Percentiles rank a stretch among this genome's conserved stretches.
These are phyloP conservation scores for Takifugu bimaculatus DNA, from an alignment of 2,113 vertebrate genomes.

Conservation along the genomic window DNA sequence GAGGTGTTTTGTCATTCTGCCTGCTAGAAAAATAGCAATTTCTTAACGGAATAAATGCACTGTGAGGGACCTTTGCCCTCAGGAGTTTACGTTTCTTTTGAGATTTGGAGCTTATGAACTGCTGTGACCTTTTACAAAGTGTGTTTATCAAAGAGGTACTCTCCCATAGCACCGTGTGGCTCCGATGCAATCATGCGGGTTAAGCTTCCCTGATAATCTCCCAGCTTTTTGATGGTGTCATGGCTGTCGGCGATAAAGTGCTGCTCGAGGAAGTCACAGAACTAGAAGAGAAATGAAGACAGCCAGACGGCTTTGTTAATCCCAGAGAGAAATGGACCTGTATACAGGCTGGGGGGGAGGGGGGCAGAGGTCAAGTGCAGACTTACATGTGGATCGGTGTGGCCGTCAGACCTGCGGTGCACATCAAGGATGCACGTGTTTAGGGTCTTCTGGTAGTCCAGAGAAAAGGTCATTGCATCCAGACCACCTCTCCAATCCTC, in stretches of 20 bases:
- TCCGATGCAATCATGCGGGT: conserved; percentile 54
- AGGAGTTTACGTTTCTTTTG: not conserved
- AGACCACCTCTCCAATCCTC: conserved; percentile 72
- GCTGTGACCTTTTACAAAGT: conserved; percentile 56
- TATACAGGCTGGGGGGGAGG: too few species aligned
- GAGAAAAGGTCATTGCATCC: conserved; percentile 69
- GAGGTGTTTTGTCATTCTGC: conserved; percentile 3
- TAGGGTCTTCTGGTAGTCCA: conserved; percentile 72
- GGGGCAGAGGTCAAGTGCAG: not conserved
- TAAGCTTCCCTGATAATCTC: conserved; percentile 66
- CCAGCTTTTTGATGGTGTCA: conserved; percentile 72
- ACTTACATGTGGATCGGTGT: conserved; percentile 71
- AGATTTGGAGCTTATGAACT: conserved; percentile 2
- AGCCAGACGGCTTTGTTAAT: too few species aligned
- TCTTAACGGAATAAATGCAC: conserved; percentile 9
- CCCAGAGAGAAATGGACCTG: too few species aligned
- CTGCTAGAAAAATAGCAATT: conserved; percentile 12
- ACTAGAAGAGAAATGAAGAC: conserved; percentile 41
- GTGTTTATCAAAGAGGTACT: conserved; percentile 78
- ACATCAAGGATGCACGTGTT: conserved; percentile 64
- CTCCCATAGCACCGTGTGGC: conserved; percentile 62
- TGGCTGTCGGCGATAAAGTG: conserved; percentile 71
- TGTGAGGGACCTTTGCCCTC: not conserved
- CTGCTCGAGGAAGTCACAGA: conserved; percentile 72
- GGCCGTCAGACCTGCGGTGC: conserved; percentile 50